Percentiles rank a stretch among this genome's conserved stretches.
These are phyloP conservation scores for Tragelaphus buxtoni DNA, from an alignment of 2,113 vertebrate species.

Conservation along the genomic window DNA sequence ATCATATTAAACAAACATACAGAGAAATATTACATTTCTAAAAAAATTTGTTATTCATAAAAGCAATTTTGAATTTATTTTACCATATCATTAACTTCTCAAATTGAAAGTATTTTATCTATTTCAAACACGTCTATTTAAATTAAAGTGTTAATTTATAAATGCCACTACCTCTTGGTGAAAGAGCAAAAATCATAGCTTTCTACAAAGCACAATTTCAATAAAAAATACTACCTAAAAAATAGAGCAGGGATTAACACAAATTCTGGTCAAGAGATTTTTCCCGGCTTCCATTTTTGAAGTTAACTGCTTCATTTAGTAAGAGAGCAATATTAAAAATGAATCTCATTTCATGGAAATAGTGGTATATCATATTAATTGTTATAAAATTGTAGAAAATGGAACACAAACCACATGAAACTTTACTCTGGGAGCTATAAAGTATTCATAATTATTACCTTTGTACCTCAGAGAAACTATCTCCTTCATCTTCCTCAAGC, in stretches of 20 bases:
- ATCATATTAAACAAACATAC: conserved; percentile 66
- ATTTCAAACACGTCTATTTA: conserved; percentile 80
- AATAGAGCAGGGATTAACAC: conserved; percentile 22
- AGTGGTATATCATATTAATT: background rate
- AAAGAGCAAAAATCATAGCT: conserved; percentile 54
- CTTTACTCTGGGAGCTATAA: background rate
- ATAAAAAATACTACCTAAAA: conserved; percentile 19
- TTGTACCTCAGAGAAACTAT: background rate
- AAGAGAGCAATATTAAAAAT: background rate
- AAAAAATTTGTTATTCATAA: conserved; percentile 44
- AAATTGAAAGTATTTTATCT: conserved; percentile 77
- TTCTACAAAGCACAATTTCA: conserved; percentile 65
- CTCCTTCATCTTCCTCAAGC: background rate
- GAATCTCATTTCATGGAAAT: background rate
- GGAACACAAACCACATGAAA: background rate
- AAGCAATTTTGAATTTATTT: conserved; percentile 72
- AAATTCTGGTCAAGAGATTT: conserved; percentile 8
- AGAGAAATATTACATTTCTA: conserved; percentile 64
- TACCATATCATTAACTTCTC: conserved; percentile 74
- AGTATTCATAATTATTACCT: background rate
- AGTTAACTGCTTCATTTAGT: conserved; percentile 45
- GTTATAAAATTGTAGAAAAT: background rate
- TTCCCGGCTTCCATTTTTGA: conserved; percentile 43
- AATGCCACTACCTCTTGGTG: conserved; percentile 71
- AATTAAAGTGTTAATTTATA: conserved; percentile 76